Conservation (phyloP, 1,140 invertebrate genomes). For the Bombus pyrosoma region DNA sequence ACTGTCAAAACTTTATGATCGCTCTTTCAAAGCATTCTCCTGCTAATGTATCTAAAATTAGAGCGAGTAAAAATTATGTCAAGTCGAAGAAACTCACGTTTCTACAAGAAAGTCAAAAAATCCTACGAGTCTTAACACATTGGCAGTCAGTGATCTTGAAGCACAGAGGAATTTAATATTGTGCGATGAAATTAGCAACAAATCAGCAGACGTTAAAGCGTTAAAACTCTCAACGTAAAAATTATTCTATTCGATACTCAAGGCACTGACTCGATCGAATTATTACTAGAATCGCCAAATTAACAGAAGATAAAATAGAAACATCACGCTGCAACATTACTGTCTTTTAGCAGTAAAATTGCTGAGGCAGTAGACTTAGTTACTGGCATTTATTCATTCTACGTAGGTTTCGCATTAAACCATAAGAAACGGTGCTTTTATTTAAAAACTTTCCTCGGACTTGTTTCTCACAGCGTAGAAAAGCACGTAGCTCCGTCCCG, state of each 20-base stretch:
- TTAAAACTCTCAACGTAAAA: background rate
- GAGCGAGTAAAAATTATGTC: background rate
- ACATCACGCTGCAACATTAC: background rate
- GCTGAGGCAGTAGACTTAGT: background rate
- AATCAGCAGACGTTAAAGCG: background rate
- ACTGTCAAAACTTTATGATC: background rate
- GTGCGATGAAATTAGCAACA: too few species aligned
- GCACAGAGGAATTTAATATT: background rate
- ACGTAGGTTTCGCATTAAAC: background rate
- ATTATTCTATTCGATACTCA: too few species aligned
- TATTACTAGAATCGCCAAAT: background rate
- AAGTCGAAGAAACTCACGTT: background rate
- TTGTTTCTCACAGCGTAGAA: background rate
- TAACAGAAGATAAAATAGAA: background rate
- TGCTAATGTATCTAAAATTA: background rate
- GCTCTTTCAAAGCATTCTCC: background rate
- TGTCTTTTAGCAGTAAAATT: background rate
- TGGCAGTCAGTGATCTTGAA: background rate
- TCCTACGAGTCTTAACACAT: background rate
- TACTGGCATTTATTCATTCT: background rate
- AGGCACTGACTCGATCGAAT: background rate
- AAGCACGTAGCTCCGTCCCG: too few species aligned
- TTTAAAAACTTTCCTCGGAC: slow-evolving; percentile 7
- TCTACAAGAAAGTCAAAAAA: background rate
- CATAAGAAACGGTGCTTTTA: background rate